These are phyloP conservation scores for Lymantria dispar DNA, from an alignment of 2,888 invertebrate genomes.

Conservation along the genomic window DNA sequence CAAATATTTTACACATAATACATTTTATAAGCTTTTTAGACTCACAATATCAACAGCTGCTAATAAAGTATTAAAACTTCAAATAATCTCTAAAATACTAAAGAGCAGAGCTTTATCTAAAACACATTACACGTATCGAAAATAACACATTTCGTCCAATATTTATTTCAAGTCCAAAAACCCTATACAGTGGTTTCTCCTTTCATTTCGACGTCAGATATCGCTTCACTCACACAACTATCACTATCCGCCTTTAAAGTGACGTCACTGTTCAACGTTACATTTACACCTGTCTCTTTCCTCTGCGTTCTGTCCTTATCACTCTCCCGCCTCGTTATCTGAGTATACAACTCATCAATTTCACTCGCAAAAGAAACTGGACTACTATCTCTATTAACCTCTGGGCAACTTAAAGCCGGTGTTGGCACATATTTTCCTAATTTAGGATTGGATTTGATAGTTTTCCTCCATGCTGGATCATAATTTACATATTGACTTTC, in stretches of 20 bases:
- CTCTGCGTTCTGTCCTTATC: conserved; percentile 56
- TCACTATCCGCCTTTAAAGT: conserved; percentile 74
- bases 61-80: no score
- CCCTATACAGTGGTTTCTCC: conserved; percentile 67
- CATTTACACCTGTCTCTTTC: conserved; percentile 58
- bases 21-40: no score
- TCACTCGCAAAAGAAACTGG: conserved; percentile 79
- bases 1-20: no score
- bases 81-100: neutral
- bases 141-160: neutral
- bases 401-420: conserved; percentile 71
- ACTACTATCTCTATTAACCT: conserved; percentile 68
- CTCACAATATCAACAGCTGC: no score
- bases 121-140: neutral
- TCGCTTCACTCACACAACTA: conserved; percentile 75
- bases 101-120: neutral
- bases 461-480: conserved; percentile 79
- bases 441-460: conserved; percentile 68
- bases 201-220: conserved; percentile 63
- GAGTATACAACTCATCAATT: conserved; percentile 87
- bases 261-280: conserved; percentile 71
- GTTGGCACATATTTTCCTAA: conserved; percentile 68
- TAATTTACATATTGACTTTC: conserved; percentile 82
- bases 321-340: conserved; percentile 80
- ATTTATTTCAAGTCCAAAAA: conserved; percentile 2